A percentile compares a stretch with the other conserved stretches of the same genome.
Evolutionary conservation across 2,113 vertebrate genomes (phyloP).

Genomic region (Coturnix japonica): DNA sequence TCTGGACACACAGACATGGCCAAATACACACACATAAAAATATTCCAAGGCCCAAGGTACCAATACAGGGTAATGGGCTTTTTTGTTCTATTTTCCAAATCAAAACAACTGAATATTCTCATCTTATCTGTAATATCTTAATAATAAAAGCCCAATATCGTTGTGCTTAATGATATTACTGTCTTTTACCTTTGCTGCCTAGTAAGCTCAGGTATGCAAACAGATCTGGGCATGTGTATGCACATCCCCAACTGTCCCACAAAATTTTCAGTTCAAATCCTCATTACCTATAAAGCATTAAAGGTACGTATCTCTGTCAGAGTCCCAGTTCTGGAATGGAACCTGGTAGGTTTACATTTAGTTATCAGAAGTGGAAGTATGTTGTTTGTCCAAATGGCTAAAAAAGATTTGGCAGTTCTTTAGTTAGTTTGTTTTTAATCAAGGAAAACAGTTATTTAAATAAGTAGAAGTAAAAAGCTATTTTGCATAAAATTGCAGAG

Average conservation of each 20-base stretch:
- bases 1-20: too few species aligned
- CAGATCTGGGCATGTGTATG: neutral
- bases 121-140: neutral
- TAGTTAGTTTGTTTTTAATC: neutral
- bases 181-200: neutral
- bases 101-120: neutral
- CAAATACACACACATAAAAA: neutral
- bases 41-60: neutral
- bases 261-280: neutral
- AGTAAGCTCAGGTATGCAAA: neutral
- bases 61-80: neutral
- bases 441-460: neutral
- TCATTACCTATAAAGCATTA: neutral
- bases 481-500: slow-evolving; percentile 46
- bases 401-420: neutral
- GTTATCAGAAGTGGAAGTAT: neutral
- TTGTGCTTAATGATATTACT: neutral
- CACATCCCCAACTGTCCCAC: neutral
- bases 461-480: neutral
- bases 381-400: neutral
- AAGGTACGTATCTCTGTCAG: neutral
- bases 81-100: neutral
- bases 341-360: neutral
- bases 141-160: neutral
- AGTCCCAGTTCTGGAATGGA: neutral